Base-by-base conservation (phyloP, 2,888 invertebrate genomes). In the Andrena hattorfiana region DNA sequence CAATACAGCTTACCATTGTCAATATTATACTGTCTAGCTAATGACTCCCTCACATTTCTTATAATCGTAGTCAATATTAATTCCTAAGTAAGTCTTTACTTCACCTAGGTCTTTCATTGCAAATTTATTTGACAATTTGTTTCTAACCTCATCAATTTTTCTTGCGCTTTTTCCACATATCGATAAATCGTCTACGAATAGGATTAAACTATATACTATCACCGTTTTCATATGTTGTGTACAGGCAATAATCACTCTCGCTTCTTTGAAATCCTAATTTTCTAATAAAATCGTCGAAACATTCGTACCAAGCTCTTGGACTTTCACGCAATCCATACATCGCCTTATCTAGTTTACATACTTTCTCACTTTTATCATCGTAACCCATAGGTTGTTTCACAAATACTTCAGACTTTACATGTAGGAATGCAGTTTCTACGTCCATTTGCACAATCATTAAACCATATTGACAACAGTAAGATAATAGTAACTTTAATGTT, bases 401-500 rank as follows among this genome's bases (percentile, higher is more conserved):
- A 70, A 73, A 83, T 2, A 83, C 30, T 54, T 80, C 79, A 0
- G 79, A 79, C 1, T n/a, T 48, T n/a, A 79, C 48, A 63, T 80
- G 74, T 10, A 77, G n/a, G 32, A 71, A 81, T 0, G 84, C 84
- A 10, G 81, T 76, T 30, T 82, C 82, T 0, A 87, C 84, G 69
- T 87, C 84, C 83, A 83, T 81, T 75, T 86, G 84, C 30, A 80
- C 54, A 10, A 87, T 83, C 0, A 20, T 26, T 48, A 85, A 42
- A 20, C 68, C 13, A 30, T 78, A 63, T 69, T 85, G 77, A 42
- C 73, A 72, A 73, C 81, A 88, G 62, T 66, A 79, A 0, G 70
- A 54, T 56, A 85, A 74, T 28, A 87, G 23, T n/a, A 81, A 20
- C 71, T 85, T 85, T 59, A 87, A 30, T 2, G 84, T 88, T 64